Evolutionary conservation across 2,797 vertebrate genomes (phyloP).

Genomic region (Phrynocephalus guinanensis): DNA sequence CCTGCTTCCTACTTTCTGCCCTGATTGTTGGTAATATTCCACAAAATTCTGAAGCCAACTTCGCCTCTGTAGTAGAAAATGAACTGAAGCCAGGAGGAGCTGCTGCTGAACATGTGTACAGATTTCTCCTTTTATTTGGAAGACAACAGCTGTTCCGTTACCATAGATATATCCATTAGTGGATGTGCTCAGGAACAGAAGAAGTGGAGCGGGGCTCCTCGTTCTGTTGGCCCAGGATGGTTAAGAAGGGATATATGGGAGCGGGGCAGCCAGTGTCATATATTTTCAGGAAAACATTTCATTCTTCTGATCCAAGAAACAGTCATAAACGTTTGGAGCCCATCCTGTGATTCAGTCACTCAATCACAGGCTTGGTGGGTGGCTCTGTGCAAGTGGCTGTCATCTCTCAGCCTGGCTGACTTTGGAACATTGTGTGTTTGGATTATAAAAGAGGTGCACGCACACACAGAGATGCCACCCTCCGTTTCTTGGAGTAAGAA

Average conservation of each 20-base stretch:
- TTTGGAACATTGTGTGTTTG: not conserved
- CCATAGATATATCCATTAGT: constrained; percentile 10
- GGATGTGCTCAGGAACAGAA: not conserved
- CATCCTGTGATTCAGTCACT: not conserved
- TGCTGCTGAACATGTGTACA: not conserved
- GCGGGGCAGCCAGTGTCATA: not conserved
- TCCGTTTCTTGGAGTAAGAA: not conserved
- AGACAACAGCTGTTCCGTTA: constrained; percentile 16
- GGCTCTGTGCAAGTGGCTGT: not conserved
- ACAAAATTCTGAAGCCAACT: not conserved
- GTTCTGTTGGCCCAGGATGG: not conserved
- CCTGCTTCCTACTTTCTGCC: not conserved
- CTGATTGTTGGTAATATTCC: not conserved
- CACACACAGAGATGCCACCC: too few relatives aligned
- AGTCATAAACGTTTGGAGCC: not conserved
- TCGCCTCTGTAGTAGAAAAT: not conserved
- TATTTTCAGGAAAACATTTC: constrained; percentile 11
- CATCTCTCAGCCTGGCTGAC: not conserved
- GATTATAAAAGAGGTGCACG: not conserved
- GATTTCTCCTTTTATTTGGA: constrained; percentile 9
- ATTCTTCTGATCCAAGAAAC: not conserved
- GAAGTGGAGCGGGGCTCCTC: not conserved
- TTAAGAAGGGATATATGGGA: not conserved
- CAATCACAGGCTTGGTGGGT: constrained; percentile 1
- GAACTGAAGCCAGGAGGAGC: not conserved